Conservation (phyloP, 2,888 invertebrate genomes). For the Branchellion lobata region DNA sequence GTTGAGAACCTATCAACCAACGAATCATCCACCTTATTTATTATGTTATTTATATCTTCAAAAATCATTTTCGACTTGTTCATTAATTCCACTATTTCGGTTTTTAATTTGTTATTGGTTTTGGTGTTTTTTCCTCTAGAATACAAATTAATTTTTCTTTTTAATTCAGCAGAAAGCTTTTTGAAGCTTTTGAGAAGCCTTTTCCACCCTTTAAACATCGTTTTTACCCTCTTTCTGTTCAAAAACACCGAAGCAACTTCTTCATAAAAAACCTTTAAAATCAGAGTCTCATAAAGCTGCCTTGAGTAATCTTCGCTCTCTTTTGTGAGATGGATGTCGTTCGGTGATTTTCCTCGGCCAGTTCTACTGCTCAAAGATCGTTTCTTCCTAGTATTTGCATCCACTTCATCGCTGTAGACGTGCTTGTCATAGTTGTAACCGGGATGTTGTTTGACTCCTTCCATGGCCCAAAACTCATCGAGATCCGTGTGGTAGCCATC, state of each 20-base stretch:
- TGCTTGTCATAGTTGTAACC: conserved; percentile 10
- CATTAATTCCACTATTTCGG: not conserved
- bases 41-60: not conserved
- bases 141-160: not conserved
- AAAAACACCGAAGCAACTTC: not conserved
- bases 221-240: not conserved
- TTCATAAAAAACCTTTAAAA: not conserved
- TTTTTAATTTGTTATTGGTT: not conserved
- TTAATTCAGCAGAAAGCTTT: not conserved
- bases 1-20: not conserved
- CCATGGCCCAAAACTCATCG: not conserved
- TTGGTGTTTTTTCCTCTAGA: not conserved
- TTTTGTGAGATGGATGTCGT: not conserved
- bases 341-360: not conserved
- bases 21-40: not conserved
- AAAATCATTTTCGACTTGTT: not conserved
- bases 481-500: not conserved
- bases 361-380: not conserved
- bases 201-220: conserved; percentile 4
- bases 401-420: not conserved
- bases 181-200: not conserved
- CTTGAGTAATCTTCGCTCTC: not conserved
- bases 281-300: not conserved
- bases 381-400: not conserved
- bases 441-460: not conserved